Conservation (phyloP, 2,113 vertebrate genomes). For the Eurystomus gularis region DNA sequence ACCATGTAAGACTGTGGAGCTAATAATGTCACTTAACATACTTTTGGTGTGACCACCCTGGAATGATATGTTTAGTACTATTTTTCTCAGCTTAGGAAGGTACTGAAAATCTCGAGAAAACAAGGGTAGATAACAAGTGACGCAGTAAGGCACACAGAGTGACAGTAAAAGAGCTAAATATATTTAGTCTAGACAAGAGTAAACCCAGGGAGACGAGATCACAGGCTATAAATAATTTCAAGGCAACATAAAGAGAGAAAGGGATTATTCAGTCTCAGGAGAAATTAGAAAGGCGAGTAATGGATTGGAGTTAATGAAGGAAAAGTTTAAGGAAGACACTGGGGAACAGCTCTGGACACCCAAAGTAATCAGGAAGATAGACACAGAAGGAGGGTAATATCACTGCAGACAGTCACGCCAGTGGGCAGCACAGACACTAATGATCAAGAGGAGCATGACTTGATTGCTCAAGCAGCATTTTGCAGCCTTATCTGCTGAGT, state of each 20-base stretch:
- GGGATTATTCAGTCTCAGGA: conserved; percentile 33
- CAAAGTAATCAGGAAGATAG: conserved; percentile 13
- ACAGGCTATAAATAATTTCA: conserved; percentile 60
- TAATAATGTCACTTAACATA: not conserved
- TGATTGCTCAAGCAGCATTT: conserved; percentile 25
- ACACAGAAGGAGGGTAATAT: not conserved
- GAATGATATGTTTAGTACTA: not conserved
- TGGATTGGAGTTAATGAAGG: conserved; percentile 29
- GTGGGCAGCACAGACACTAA: not conserved
- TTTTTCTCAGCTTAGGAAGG: not conserved
- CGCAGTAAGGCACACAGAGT: not conserved
- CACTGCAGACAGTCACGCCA: not conserved
- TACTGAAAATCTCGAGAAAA: not conserved
- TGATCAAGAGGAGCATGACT: not conserved
- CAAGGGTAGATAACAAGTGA: not conserved
- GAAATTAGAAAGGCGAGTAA: conserved; percentile 8
- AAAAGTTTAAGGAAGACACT: conserved; percentile 18
- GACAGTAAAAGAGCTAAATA: conserved; percentile 62
- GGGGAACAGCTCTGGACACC: not conserved
- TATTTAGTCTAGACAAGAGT: conserved; percentile 65
- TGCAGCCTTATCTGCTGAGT: not conserved
- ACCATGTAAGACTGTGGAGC: not conserved
- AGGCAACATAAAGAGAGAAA: conserved; percentile 26
- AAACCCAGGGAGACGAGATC: conserved; percentile 44
- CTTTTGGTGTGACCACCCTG: not conserved